Evolutionary conservation across 2,888 invertebrate species (phyloP), one percentile per base, ranked within the genome.

Genomic region (Drosophila setosimentum): DNA sequence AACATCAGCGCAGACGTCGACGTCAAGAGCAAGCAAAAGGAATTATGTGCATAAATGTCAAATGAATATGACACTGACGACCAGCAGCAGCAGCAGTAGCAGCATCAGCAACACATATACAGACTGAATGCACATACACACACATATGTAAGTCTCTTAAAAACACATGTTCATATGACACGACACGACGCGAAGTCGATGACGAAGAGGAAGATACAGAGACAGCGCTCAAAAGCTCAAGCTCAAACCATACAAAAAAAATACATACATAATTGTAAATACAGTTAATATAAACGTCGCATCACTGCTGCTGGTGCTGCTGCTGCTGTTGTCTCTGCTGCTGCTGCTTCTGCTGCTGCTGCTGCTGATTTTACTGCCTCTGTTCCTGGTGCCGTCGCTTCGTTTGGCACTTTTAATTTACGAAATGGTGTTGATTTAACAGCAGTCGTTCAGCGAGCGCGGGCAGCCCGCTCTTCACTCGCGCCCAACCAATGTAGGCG

Each of bases 371-470:
- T 42, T 51, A 6, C 30, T 30, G 49, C 62, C n/a, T 27, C 33
- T 50, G 64, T 48, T 48, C 63, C 76, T 40, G 68, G 11, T 42
- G 50, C 57, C 49, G 61, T 76, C 70, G 81, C 68, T 76, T 63
- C 80, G 83, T 73, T 80, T 84, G 83, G 89, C 83, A 86, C 89
- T 89, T 87, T 89, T 91, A 91, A 91, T 91, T 91, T 91, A 78
- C 78, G 82, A 91, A 91, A 91, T 91, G 91, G 91, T 91, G 91
- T 91, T 91, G 91, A 89, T 91, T 91, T 91, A 87, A 87, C 84
- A 74, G 78, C 73, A 83, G 68, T 73, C 78, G 80, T 73, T 62
- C 50, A 61, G 68, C 63, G 63, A 74, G 69, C 59, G 50, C 45
- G 64, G 40, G 40, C n/a, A n/a, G 24, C 49, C 65, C 58, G 75